Conservation (phyloP, 2,113 vertebrate species). For the Pluvianellus socialis region DNA sequence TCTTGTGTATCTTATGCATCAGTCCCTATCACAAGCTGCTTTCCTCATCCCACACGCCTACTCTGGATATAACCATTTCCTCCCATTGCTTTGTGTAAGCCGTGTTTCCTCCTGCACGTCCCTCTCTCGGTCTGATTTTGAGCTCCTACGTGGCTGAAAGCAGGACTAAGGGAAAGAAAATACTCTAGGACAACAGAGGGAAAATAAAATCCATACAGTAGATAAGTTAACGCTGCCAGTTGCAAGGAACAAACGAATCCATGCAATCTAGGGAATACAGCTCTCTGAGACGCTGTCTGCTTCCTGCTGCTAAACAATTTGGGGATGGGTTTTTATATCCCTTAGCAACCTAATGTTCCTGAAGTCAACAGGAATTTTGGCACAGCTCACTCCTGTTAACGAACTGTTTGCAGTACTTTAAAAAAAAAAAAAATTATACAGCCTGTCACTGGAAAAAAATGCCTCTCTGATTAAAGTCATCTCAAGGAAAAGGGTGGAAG, state of each 20-base stretch:
- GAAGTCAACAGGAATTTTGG: constrained; percentile 21
- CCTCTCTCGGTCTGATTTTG: neutral
- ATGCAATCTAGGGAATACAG: neutral
- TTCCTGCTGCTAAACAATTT: constrained; percentile 34
- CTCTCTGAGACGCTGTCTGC: neutral
- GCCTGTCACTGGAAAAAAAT: neutral
- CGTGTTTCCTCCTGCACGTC: neutral
- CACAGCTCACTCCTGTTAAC: constrained; percentile 12
- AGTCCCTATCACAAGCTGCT: neutral
- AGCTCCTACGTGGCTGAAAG: neutral
- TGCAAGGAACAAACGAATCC: neutral
- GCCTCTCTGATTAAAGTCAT: neutral
- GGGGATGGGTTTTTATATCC: neutral
- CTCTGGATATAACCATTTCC: neutral
- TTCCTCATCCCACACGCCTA: neutral
- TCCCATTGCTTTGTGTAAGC: neutral
- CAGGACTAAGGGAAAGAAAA: neutral
- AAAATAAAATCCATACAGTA: neutral
- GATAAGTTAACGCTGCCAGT: neutral
- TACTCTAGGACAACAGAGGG: neutral
- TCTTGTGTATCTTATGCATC: neutral
- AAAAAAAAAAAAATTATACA: neutral
- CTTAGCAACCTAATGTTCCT: constrained; percentile 23
- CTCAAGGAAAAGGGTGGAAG: constrained; percentile 9
- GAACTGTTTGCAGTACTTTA: neutral